These are phyloP conservation scores for Helicoverpa assulta DNA, from an alignment of 2,888 invertebrate genomes.

Conservation along the genomic window DNA sequence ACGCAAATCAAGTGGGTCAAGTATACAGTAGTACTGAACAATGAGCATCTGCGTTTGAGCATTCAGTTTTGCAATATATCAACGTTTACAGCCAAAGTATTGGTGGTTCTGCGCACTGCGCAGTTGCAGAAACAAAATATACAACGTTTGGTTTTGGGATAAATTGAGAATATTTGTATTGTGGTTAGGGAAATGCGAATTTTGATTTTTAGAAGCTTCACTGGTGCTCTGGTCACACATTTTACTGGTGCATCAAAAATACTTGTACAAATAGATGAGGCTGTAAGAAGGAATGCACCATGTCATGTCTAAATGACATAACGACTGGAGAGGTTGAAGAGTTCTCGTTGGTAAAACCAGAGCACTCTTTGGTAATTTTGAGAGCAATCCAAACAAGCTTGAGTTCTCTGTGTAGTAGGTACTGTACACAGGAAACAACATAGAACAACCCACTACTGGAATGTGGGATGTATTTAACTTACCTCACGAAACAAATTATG, in stretches of 20 bases:
- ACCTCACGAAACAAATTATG: not conserved
- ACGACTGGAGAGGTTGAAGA: not conserved
- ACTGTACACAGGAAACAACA: not conserved
- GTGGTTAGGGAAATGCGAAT: conserved; percentile 2
- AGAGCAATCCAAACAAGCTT: conserved; percentile 15
- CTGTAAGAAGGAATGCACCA: not conserved
- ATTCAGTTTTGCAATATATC: conserved; percentile 57
- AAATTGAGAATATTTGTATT: conserved; percentile 17
- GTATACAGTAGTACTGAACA: conserved; percentile 62
- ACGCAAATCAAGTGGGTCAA: conserved; percentile 63
- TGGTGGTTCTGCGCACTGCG: conserved; percentile 18
- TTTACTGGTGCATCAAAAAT: no score
- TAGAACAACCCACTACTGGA: not conserved
- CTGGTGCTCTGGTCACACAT: no score
- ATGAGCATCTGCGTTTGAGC: conserved; percentile 51
- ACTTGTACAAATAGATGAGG: no score
- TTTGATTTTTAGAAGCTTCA: no score
- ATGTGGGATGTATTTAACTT: not conserved
- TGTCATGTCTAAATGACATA: no score
- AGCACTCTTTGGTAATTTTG: conserved; percentile 12
- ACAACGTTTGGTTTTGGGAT: conserved; percentile 15
- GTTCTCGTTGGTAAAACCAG: not conserved
- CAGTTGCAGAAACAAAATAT: conserved; percentile 13
- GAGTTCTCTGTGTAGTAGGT: not conserved
- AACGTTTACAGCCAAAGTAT: conserved; percentile 39